Evolutionary conservation across 2,888 invertebrate genomes (phyloP), one percentile per base, ranked within the genome.

Genomic region (Dorcus hopei): DNA sequence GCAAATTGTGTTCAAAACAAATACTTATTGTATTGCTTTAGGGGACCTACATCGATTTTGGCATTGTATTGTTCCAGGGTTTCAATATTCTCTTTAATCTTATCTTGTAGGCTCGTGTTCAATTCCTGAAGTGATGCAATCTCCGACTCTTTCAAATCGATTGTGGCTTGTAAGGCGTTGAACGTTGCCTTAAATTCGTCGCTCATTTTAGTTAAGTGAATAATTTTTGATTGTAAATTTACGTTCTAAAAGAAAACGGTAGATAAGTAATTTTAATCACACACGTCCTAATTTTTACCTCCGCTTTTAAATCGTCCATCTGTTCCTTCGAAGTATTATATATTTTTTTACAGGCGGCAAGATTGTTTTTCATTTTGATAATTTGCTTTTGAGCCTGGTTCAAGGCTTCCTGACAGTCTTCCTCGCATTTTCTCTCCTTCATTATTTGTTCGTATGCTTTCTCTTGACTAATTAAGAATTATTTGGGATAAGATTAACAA

Each of bases 41-140:
- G 40, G 5, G 41, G 9, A 52, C 48, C 45, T 39, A 58, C 58
- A 19, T 59, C 59, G 8, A 55, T 59, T 38, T 47, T 52, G 42
- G 47, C 49, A n/a, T 51, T 56, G 49, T 52, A 56, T 38, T 59
- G 52, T 40, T 59, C 59, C 40, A 56, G 49, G 26, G 52, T 42
- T 38, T 59, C 55, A 26, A 52, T 39, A 43, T 55, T 43, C 11
- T 42, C 49, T 14, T 41, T 52, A 7, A 55, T 52, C 38, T 49
- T 41, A 8, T 56, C 49, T 38, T 38, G 9, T 33, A 59, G 19
- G 40, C 49, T 49, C n/a, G 42, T 50, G 39, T 56, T 56, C 11
- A 38, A 49, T 42, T 55, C 41, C 7, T 59, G 49, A 38, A 51
- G 39, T 9, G 49, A 45, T 11, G 49, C 47, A n/a, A 56, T 39